These are phyloP conservation scores for Trematomus loennbergii DNA, from an alignment of 2,113 vertebrate species.

Conservation along the genomic window DNA sequence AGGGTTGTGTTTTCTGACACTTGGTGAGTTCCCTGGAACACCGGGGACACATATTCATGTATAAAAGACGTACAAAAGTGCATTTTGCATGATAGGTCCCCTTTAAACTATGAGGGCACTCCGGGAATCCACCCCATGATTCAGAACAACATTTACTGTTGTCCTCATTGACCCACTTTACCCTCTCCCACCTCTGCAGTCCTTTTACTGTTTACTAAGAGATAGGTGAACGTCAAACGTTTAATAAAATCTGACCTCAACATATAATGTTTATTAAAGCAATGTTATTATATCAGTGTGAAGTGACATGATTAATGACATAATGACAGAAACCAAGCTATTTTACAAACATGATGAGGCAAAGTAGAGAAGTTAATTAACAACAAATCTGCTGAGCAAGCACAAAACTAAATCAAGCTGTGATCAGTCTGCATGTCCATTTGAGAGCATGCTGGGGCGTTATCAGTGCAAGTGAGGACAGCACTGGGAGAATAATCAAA, in stretches of 20 bases:
- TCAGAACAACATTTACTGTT: too few relatives aligned
- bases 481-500: constrained; percentile 16
- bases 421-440: not conserved
- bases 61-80: too few relatives aligned
- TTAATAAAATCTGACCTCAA: not conserved
- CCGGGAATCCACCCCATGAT: too few relatives aligned
- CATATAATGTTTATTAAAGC: not conserved
- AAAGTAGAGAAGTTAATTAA: not conserved
- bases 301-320: not conserved
- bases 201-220: not conserved
- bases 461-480: constrained; percentile 8
- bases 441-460: not conserved
- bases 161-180: too few relatives aligned
- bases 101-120: too few relatives aligned
- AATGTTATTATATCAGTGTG: not conserved
- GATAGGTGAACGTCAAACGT: not conserved
- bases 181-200: too few relatives aligned
- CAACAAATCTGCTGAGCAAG: constrained; percentile 13
- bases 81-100: too few relatives aligned
- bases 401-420: constrained; percentile 12
- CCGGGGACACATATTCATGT: too few relatives aligned
- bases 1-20: too few relatives aligned
- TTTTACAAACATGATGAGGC: too few relatives aligned
- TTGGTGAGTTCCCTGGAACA: too few relatives aligned
- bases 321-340: not conserved